A percentile compares a stretch with the other conserved stretches of the same genome.
Evolutionary conservation across 2,888 invertebrate genomes (phyloP).

Genomic region (Rhagonycha fulva): DNA sequence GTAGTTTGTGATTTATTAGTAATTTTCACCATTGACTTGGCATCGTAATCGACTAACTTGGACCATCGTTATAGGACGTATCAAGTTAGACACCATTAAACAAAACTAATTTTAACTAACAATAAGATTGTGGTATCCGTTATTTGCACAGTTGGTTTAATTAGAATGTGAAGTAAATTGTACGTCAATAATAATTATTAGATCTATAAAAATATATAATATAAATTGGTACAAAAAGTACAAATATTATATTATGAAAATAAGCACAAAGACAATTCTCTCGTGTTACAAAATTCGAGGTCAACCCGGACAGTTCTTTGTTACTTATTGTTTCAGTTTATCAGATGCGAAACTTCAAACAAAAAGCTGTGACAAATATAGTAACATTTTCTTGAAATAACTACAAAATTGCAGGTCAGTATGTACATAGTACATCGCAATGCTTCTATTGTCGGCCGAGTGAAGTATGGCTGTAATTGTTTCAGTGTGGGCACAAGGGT

Average conservation of each 20-base stretch:
- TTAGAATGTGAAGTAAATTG: not conserved
- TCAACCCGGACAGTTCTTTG: too few species aligned
- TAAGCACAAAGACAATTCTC: not conserved
- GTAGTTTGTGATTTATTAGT: not conserved
- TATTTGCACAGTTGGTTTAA: not conserved
- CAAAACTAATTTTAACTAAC: not conserved
- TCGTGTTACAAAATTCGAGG: not conserved
- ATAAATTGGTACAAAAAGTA: not conserved
- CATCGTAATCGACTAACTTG: not conserved
- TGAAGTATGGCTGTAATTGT: not conserved
- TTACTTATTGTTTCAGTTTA: too few species aligned
- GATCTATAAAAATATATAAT: not conserved
- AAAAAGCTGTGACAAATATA: not conserved
- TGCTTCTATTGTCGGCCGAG: not conserved
- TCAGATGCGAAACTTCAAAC: not conserved
- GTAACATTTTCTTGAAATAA: not conserved
- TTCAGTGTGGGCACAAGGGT: not conserved
- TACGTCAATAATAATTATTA: not conserved
- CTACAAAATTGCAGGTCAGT: not conserved
- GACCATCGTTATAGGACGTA: not conserved
- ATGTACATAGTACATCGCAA: not conserved
- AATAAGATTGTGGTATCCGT: not conserved
- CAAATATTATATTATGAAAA: not conserved
- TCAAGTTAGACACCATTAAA: not conserved
- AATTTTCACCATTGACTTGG: not conserved